Evolutionary conservation across 2,888 invertebrate species (phyloP).

Genomic region (Therioaphis trifolii): DNA sequence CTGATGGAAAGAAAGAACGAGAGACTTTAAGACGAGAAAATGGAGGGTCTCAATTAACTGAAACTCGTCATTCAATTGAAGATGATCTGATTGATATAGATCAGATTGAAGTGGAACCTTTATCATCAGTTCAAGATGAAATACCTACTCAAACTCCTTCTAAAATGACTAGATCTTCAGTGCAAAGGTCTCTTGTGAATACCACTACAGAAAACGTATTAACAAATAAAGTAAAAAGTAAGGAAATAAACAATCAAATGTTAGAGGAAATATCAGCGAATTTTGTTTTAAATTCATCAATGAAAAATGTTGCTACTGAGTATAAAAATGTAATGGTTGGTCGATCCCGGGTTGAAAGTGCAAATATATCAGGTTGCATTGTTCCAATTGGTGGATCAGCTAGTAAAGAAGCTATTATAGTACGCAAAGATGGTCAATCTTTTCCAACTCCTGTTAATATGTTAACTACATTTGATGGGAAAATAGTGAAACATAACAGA

Average conservation of each 20-base stretch:
- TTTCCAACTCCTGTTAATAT: neutral
- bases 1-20: constrained; percentile 21
- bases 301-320: neutral
- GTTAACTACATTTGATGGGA: constrained; percentile 13
- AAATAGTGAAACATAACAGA: constrained; percentile 21
- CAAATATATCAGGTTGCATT: neutral
- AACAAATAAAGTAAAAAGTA: constrained; percentile 8
- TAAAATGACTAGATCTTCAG: neutral
- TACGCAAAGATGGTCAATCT: constrained; percentile 31
- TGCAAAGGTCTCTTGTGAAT: neutral
- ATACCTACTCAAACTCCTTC: neutral
- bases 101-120: constrained; percentile 47
- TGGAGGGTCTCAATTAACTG: constrained; percentile 19
- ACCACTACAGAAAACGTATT: neutral
- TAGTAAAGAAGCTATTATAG: constrained; percentile 6
- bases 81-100: constrained; percentile 32
- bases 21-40: constrained; percentile 13
- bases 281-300: constrained; percentile 18
- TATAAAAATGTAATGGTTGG: constrained; percentile 34
- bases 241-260: constrained; percentile 25
- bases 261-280: constrained; percentile 16
- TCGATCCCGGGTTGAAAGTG: neutral
- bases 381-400: neutral
- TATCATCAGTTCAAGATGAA: constrained; percentile 28
- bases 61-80: neutral